Base-by-base conservation (phyloP, 2,113 vertebrate species). In the Poeciliopsis turrubarensis region DNA sequence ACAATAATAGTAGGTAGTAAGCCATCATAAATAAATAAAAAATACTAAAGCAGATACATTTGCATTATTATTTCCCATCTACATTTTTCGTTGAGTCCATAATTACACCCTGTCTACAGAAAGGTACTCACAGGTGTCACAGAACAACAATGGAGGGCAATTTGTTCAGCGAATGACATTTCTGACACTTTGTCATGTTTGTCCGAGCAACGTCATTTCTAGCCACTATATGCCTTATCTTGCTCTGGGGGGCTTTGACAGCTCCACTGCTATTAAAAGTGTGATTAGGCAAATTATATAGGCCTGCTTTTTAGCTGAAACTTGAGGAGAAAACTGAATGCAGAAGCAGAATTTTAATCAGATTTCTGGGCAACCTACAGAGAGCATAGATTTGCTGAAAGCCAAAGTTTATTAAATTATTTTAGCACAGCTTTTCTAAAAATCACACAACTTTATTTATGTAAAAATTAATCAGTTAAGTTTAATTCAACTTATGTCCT, bases 211-310 rank as follows among this genome's bases (percentile, higher is more conserved):
- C 76, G 77, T 89, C 32, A 62, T 84, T 85, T 85, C 71, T 17
- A 67, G 83, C 86, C 84, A 82, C 78, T 83, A 66, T 84, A 76
- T 86, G 77, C 85, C 87, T 85, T 85, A 74, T 81, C 67, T 81
- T 70, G 75, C 67, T 44, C 77, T 77, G 68, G 75, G 73, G 80
- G 86, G 81, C 72, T 80, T 81, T 92, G 89, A 92, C 87, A 91
- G 89, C 88, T 80, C 86, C 64, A 51, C 74, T 70, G 87, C 88
- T 93, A 90, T 92, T 90, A 88, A 90, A 92, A 87, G 81, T 77
- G 60, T 60, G 60, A 84, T 88, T 86, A 81, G 67, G 32, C 79
- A 93, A 91, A 94, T 94, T 91, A 87, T 86, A 90, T 75, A 76
- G 89, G 76, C 32, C 68, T 15, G 64, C 78, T 87, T 86, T 89